Conservation (phyloP, 2,797 vertebrate genomes). For the Esox masquinongy region DNA sequence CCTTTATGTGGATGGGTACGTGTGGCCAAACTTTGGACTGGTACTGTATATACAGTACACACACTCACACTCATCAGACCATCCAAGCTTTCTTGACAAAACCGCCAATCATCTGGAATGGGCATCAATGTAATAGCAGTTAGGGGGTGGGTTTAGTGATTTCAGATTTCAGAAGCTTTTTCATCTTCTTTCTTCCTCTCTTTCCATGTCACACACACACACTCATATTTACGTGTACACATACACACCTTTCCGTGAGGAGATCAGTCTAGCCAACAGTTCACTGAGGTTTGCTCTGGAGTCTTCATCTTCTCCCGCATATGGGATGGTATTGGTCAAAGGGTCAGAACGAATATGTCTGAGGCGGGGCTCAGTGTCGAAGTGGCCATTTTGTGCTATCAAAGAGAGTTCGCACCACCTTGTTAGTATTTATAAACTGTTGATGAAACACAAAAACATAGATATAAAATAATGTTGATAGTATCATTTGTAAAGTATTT, state of each 20-base stretch:
- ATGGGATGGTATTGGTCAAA: conserved; percentile 68
- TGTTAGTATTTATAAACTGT: not conserved
- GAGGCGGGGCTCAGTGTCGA: conserved; percentile 53
- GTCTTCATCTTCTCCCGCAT: conserved; percentile 66
- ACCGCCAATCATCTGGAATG: conserved; percentile 69
- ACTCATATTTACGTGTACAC: not conserved
- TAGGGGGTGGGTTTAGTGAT: conserved; percentile 32
- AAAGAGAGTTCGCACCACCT: not conserved
- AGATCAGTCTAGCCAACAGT: conserved; percentile 88
- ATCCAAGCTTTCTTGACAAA: conserved; percentile 67
- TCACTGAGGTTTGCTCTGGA: conserved; percentile 81
- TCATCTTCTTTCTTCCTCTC: not conserved
- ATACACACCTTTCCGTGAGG: conserved; percentile 85
- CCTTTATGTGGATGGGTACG: conserved; percentile 13
- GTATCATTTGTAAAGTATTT: not conserved
- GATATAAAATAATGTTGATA: not conserved
- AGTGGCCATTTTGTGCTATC: conserved; percentile 50
- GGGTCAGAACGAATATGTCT: conserved; percentile 71
- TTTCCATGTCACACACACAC: conserved; percentile 11
- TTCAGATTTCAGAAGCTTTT: not conserved
- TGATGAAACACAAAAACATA: not conserved
- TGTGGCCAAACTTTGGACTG: conserved; percentile 23
- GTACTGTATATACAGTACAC: conserved; percentile 2
- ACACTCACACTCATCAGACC: conserved; percentile 45
- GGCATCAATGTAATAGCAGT: conserved; percentile 41